phyloP scores from a whole-genome alignment of 2,888 invertebrate species.

The Polyommatus iphigenia region DNA sequence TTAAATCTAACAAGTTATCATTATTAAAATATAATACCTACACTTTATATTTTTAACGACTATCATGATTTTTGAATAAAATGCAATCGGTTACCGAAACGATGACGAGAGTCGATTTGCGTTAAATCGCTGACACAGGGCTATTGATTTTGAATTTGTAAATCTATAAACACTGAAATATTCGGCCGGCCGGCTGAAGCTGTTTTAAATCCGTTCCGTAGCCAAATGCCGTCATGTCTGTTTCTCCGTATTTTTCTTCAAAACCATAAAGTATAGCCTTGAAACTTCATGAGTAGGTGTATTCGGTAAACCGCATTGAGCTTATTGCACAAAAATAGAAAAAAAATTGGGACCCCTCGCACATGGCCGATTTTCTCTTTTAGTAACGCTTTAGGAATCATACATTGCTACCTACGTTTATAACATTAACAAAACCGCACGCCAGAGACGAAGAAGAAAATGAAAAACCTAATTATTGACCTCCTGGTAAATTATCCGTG shows the following conservation, averaged over 20 bases:
- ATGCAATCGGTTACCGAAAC: not conserved
- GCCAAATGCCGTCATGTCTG: too few relatives aligned
- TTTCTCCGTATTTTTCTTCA: too few relatives aligned
- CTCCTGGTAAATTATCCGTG: not conserved
- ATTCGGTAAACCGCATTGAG: too few relatives aligned
- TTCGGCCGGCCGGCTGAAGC: not conserved
- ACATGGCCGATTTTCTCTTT: not conserved
- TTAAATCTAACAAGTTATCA: too few relatives aligned
- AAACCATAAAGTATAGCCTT: too few relatives aligned
- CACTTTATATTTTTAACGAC: too few relatives aligned
- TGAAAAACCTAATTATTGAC: not conserved
- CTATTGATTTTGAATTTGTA: not conserved
- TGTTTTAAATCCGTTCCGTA: not conserved
- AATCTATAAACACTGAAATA: constrained; percentile 2
- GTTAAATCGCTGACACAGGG: not conserved
- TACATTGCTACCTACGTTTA: not conserved
- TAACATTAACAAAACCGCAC: not conserved
- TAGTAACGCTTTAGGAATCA: not conserved
- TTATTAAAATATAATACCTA: too few relatives aligned
- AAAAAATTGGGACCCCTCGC: too few relatives aligned
- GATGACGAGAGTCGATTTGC: not conserved
- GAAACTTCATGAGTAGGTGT: too few relatives aligned
- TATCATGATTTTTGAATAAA: not conserved
- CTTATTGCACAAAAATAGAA: too few relatives aligned
- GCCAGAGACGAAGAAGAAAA: not conserved